Base-by-base conservation (phyloP, 2,113 vertebrate species). In the Malaclemys terrapin region DNA sequence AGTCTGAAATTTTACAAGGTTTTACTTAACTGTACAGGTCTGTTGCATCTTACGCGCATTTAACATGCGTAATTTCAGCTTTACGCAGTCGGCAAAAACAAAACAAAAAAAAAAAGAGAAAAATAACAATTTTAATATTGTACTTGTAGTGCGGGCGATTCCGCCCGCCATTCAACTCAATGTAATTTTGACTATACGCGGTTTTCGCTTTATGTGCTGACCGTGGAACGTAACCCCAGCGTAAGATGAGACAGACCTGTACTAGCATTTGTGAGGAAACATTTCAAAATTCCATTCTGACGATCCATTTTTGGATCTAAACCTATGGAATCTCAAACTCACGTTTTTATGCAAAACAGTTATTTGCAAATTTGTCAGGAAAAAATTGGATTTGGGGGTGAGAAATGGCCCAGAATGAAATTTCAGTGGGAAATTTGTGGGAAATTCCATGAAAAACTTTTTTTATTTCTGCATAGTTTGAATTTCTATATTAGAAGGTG, bases 281-380 rank as follows among this genome's bases (percentile, higher is more conserved):
- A 45, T 76, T 76, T 76, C 38, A 76, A 45, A 38, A 72, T 72
- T 72, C 29, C 87, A 1, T 11, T 91, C 80, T 76, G 72, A 88
- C 82, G 52, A 82, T 82, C 35, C 3, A 8, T 92, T 94, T 91
- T 49, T 94, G 9, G 49, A 56, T 85, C 91, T 72, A 78, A 92
- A 24, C 56, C 35, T 38, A 62, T 1, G 12, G 57, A 90, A 50
- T 62, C 56, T 83, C 85, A 92, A 20, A 12, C 31, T 93, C 24
- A 20, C 59, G 69, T 85, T 89, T 91, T 76, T 83, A 9, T 83
- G 72, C 16, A 76, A 95, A 87, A 81, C n/a, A 45, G n/a, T 50
- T 80, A 5, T 89, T 80, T 91, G n/a, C 45, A 93, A 84, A 90
- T 56, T 84, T 85, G 20, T 87, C 19, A n/a, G 80, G 94, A 82